Base-by-base conservation (phyloP, 2,888 invertebrate genomes). In the Cephus spinipes region DNA sequence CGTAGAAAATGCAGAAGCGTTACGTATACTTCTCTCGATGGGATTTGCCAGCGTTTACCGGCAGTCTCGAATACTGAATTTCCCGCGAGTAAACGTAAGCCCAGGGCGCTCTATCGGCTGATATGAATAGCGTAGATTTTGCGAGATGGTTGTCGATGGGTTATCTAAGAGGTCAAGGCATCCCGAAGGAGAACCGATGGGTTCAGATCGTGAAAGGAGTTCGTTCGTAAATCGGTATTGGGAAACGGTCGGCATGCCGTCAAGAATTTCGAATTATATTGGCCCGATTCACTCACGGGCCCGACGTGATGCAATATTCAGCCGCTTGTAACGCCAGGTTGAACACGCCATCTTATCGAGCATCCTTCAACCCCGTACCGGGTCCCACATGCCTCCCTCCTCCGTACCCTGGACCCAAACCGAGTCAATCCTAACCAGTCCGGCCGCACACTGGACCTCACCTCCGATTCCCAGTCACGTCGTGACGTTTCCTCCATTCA, bases 301-400 rank as follows among this genome's bases (percentile, higher is more conserved):
- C 31, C 71, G 71, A 71, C 71, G 71, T 71, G 71, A 71, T 71
- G 71, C 71, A 71, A 71, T 71, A 71, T 71, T 71, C 71, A 71
- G 71, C 9, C 33, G 71, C 31, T 33, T 33, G 71, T 71, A 71
- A 55, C 55, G 55, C 55, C 55, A 55, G 55, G 55, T 55, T 55
- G 55, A 55, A 55, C 55, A 55, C 55, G 55, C 55, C 23, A 55
- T 55, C 55, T 55, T 55, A 55, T 55, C 9, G 23, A 55, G 55
- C 23, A 55, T 55, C 55, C 55, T 55, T 55, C 55, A 55, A 55
- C 23, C 55, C 9, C 23, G 9, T 23, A 23, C 9, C 6, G 55
- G 55, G 23, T 55, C 55, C 23, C 55, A 55, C 6, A 23, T 55
- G 23, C 23, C 23, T 23, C 6, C 23, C 23, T 55, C 6, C 23